phyloP scores from a whole-genome alignment of 2,113 vertebrate genomes.

The Eudyptes chrysolophus region DNA sequence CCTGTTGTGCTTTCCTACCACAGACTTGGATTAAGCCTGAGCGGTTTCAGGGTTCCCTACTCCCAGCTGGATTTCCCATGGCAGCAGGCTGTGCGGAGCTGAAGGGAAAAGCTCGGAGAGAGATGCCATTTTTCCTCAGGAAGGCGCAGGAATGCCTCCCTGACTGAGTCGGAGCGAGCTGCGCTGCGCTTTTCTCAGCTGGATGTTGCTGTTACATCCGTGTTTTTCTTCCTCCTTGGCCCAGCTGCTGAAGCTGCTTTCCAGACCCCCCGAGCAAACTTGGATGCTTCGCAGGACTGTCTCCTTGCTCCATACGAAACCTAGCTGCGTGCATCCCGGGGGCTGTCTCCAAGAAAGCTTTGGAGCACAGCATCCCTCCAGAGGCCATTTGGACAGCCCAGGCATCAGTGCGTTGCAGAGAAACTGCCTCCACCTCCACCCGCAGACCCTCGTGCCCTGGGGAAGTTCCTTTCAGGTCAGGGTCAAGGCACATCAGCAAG shows the following conservation, averaged over 20 bases:
- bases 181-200: background rate
- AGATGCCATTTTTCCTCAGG: background rate
- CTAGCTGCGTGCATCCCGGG: background rate
- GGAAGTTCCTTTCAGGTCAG: background rate
- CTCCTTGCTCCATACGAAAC: background rate
- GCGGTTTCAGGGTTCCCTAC: background rate
- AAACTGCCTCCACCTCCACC: background rate
- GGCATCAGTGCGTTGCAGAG: background rate
- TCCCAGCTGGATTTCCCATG: background rate
- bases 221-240: conserved; percentile 9
- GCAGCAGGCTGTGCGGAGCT: background rate
- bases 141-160: background rate
- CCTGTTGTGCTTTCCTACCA: background rate
- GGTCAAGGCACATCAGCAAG: background rate
- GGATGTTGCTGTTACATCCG: background rate
- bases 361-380: background rate
- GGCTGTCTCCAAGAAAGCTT: background rate
- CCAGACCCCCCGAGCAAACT: background rate
- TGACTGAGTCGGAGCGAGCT: background rate
- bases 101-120: background rate
- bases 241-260: background rate
- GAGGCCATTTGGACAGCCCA: background rate
- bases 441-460: background rate
- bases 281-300: background rate
- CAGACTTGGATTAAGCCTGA: background rate